These are phyloP conservation scores for Cephus pygmeus DNA, from an alignment of 2,888 invertebrate species.

Conservation along the genomic window DNA sequence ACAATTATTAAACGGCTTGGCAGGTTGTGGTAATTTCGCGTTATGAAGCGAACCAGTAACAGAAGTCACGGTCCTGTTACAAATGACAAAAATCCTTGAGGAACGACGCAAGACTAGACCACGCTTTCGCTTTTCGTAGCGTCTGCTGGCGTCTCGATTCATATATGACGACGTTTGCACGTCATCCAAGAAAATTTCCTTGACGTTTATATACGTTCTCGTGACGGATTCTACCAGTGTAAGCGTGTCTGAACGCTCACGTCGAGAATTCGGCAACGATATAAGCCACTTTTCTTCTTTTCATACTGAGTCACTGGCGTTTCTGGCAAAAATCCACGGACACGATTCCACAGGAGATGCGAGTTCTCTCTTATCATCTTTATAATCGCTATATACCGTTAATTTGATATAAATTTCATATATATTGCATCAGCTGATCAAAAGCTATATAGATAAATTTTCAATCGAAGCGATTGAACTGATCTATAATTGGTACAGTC, in stretches of 20 bases:
- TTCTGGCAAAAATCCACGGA: conserved; percentile 30
- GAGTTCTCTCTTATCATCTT: background rate
- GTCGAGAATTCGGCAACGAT: background rate
- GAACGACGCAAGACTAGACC: background rate
- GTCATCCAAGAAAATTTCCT: background rate
- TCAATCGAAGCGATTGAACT: background rate
- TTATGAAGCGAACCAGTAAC: background rate
- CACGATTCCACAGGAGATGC: conserved; percentile 12
- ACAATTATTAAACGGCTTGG: conserved; percentile 1
- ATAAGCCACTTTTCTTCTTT: conserved; percentile 1
- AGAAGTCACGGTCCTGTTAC: background rate
- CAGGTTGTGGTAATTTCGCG: background rate
- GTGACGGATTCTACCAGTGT: conserved; percentile 1
- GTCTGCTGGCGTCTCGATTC: conserved; percentile 7
- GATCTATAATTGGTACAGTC: background rate
- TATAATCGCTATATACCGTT: background rate
- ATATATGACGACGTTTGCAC: conserved; percentile 5
- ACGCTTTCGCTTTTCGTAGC: conserved; percentile 4
- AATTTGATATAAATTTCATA: background rate
- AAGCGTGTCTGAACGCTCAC: background rate
- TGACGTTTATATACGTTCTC: conserved; percentile 21
- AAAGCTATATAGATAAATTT: background rate
- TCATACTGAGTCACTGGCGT: conserved; percentile 16
- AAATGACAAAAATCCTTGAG: background rate
- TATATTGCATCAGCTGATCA: background rate